phyloP scores from a whole-genome alignment of 30 jellyfish, hydroid and myxozoan species.

The Aurelia aurita region DNA sequence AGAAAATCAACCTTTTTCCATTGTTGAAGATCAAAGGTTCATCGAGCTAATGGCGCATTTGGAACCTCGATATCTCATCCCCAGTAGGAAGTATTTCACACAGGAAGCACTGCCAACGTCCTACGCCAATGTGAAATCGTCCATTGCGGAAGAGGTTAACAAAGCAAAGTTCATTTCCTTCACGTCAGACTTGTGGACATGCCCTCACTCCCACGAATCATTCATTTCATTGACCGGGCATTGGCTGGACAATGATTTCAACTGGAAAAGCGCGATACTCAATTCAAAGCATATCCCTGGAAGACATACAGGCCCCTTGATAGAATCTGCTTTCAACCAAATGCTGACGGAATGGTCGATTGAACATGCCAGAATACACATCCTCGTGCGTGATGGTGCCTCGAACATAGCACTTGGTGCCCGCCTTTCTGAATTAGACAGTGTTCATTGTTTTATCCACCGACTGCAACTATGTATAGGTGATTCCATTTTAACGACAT shows the following conservation, averaged over 20 bases:
- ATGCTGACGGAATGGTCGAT: slow-evolving; percentile 65
- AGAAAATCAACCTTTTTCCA: slow-evolving; percentile 73
- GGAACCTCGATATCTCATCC: slow-evolving; percentile 59
- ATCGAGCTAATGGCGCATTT: slow-evolving; percentile 45
- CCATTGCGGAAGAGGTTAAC: slow-evolving; percentile 40
- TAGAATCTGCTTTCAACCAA: slow-evolving; percentile 41
- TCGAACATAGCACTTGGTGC: slow-evolving; percentile 62
- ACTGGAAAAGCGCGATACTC: slow-evolving; percentile 60
- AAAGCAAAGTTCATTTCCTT: slow-evolving; percentile 60
- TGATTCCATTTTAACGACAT: slow-evolving; percentile 59
- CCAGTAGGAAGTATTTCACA: slow-evolving; percentile 53
- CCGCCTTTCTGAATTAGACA: slow-evolving; percentile 45
- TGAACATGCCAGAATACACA: slow-evolving; percentile 56
- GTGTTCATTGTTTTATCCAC: slow-evolving; percentile 72
- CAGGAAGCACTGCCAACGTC: slow-evolving; percentile 44
- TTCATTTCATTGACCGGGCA: slow-evolving; percentile 64
- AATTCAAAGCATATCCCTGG: slow-evolving; percentile 66
- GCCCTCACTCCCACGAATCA: slow-evolving; percentile 69
- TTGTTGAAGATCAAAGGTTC: slow-evolving; percentile 67
- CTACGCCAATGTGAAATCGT: slow-evolving; percentile 16
- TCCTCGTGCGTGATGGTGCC: slow-evolving; percentile 80
- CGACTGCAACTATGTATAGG: slow-evolving; percentile 42
- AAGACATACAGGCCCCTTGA: slow-evolving; percentile 57
- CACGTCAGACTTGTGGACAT: slow-evolving; percentile 82
- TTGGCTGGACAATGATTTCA: slow-evolving; percentile 65